Evolutionary conservation across 1,140 invertebrate genomes (phyloP).

Genomic region (Laupala kohalensis): DNA sequence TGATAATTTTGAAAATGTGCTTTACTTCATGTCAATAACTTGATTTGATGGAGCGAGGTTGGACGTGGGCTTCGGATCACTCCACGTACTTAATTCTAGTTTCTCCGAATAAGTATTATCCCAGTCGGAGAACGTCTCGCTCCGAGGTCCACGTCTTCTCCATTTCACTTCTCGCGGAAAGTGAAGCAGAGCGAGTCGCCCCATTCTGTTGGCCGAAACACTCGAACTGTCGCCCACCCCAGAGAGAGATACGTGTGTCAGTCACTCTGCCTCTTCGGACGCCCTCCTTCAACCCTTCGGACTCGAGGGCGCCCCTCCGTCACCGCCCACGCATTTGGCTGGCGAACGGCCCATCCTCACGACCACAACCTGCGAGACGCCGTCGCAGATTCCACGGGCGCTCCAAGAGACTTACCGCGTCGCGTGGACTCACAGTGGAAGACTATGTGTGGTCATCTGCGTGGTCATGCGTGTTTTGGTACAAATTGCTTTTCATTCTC

Average conservation of each 20-base stretch:
- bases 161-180: background rate
- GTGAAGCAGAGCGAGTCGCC: background rate
- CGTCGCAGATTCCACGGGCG: too few species aligned
- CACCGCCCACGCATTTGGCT: too few species aligned
- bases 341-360: too few species aligned
- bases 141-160: background rate
- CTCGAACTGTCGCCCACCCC: background rate
- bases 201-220: background rate
- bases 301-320: background rate
- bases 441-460: background rate
- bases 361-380: background rate
- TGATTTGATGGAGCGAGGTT: too few species aligned
- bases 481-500: background rate
- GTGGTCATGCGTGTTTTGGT: background rate
- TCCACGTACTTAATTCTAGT: background rate
- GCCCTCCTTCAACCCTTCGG: background rate
- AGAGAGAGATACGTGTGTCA: background rate
- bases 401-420: background rate
- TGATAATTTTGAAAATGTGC: too few species aligned
- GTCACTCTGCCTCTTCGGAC: background rate
- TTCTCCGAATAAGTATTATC: background rate
- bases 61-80: background rate
- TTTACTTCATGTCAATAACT: too few species aligned
- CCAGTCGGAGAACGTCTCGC: background rate
- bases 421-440: background rate